Percentiles rank a stretch among this genome's conserved stretches.
phyloP scores from a whole-genome alignment of 2,113 vertebrate genomes.

The Conger conger region DNA sequence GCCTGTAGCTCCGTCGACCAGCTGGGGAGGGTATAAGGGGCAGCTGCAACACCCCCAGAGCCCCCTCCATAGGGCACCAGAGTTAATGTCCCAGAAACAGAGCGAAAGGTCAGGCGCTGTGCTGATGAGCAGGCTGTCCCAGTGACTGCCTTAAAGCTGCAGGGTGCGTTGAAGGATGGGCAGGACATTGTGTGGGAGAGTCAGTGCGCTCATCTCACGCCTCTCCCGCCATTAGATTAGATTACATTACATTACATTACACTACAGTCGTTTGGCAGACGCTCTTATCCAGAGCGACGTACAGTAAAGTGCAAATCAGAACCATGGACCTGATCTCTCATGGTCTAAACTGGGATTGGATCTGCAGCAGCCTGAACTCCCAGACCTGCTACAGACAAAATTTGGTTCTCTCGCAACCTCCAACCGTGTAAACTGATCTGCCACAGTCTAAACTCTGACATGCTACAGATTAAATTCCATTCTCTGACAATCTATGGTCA shows the following conservation, averaged over 20 bases:
- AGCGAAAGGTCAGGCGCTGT: conserved; percentile 26
- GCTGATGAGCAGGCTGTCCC: background rate
- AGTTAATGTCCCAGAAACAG: conserved; percentile 27
- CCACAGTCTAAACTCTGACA: background rate
- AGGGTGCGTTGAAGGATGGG: background rate
- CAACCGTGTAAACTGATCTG: background rate
- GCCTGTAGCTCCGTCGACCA: conserved; percentile 20
- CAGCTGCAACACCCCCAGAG: background rate
- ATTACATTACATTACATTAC: no score
- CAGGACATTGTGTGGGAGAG: background rate
- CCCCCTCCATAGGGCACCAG: conserved; percentile 9
- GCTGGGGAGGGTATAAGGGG: conserved; percentile 17
- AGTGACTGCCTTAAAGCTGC: conserved; percentile 10
- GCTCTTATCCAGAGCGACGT: no score
- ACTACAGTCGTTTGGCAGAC: no score
- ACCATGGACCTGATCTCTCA: conserved; percentile 1
- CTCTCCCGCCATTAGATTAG: background rate
- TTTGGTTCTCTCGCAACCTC: background rate
- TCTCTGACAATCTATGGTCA: background rate
- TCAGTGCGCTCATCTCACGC: background rate
- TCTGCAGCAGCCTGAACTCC: background rate
- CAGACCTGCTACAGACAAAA: background rate
- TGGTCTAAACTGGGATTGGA: background rate
- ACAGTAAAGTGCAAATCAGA: no score
- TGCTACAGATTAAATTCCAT: background rate